Percentiles rank a stretch among this genome's conserved stretches.
Evolutionary conservation across 1,140 invertebrate genomes (phyloP).

Genomic region (Ceratitis capitata): DNA sequence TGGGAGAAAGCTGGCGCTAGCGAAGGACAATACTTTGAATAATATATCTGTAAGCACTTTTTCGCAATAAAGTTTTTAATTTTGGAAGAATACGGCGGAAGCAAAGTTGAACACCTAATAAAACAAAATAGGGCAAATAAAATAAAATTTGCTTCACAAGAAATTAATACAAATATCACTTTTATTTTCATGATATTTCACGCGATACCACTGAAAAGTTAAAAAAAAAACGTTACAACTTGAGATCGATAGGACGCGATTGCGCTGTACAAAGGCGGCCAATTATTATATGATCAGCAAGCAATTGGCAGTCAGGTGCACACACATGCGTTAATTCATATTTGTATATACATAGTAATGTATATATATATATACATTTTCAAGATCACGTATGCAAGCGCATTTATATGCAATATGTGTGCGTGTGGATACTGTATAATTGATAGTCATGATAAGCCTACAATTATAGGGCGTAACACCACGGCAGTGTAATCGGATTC

Average conservation of each 20-base stretch:
- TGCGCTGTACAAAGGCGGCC: background rate
- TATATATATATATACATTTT: background rate
- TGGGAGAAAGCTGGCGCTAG: too few relatives aligned
- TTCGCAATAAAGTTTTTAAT: too few relatives aligned
- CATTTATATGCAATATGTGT: background rate
- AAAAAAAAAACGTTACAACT: too few relatives aligned
- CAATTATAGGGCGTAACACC: slow-evolving; percentile 34
- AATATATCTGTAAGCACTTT: too few relatives aligned
- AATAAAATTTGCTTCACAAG: too few relatives aligned
- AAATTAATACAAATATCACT: too few relatives aligned
- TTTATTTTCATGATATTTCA: too few relatives aligned
- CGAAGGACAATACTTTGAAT: too few relatives aligned
- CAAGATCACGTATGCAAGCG: background rate
- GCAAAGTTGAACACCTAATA: too few relatives aligned
- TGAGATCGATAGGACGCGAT: background rate
- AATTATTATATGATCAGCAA: background rate
- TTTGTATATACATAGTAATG: background rate
- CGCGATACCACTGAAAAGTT: too few relatives aligned
- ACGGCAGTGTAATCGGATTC: background rate
- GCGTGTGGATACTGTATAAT: background rate
- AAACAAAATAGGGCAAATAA: too few relatives aligned
- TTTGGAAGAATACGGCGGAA: too few relatives aligned
- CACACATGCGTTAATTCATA: background rate
- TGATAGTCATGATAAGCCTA: background rate
- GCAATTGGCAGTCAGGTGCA: background rate